phyloP scores from a whole-genome alignment of 2,113 vertebrate genomes.

The Rhagologus leucostigma region DNA sequence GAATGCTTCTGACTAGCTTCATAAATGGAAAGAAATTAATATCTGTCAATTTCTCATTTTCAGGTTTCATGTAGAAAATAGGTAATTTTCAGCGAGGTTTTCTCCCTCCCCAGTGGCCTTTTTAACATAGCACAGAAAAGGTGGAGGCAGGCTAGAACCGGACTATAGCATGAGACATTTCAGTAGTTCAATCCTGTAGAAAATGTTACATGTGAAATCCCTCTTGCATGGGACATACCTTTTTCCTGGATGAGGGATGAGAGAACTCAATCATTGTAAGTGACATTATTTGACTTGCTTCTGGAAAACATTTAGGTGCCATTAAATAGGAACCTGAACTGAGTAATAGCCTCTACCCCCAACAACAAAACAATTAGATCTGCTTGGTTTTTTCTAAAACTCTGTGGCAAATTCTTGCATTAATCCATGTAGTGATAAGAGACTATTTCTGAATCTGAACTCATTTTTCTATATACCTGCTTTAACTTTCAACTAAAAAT shows the following conservation, averaged over 20 bases:
- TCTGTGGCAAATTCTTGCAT: not conserved
- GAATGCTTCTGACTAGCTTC: not conserved
- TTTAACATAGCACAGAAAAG: not conserved
- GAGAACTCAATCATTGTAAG: not conserved
- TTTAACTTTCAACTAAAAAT: not conserved
- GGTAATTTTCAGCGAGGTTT: not conserved
- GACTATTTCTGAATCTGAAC: not conserved
- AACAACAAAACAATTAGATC: not conserved
- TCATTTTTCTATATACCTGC: not conserved
- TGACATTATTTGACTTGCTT: not conserved
- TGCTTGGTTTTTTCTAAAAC: not conserved
- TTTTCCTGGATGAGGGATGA: not conserved
- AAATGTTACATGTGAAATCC: not conserved
- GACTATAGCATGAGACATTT: not conserved
- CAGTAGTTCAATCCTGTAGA: not conserved
- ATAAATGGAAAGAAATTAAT: not conserved
- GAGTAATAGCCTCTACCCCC: not conserved
- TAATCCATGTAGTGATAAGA: not conserved
- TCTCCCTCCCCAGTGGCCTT: rapidly evolving
- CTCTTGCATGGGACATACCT: not conserved
- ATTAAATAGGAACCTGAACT: not conserved
- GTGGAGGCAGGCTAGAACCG: not conserved
- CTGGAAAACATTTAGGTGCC: not conserved
- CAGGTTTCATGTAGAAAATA: not conserved
- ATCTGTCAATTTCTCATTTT: not conserved